phyloP scores from a whole-genome alignment of 2,113 vertebrate species.

The Tapirus terrestris region DNA sequence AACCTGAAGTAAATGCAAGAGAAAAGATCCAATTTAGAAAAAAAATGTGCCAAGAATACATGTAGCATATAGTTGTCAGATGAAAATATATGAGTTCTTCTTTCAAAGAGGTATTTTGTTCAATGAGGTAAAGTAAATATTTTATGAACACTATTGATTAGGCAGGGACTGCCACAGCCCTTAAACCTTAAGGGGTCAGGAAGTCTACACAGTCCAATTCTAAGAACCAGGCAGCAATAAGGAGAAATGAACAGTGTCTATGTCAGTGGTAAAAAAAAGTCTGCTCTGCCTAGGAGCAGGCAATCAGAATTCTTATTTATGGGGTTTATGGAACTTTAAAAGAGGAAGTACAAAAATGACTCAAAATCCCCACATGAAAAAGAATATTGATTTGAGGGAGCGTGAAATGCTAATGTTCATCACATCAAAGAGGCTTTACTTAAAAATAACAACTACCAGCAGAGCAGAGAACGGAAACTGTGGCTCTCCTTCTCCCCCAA shows the following conservation, averaged over 20 bases:
- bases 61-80: not conserved
- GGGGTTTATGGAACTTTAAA: conserved; percentile 69
- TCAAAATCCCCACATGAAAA: conserved; percentile 78
- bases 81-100: not conserved
- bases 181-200: not conserved
- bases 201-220: not conserved
- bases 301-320: conserved; percentile 62
- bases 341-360: conserved; percentile 69
- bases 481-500: not conserved
- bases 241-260: not conserved
- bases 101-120: not conserved
- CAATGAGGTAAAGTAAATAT: not conserved
- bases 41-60: not conserved
- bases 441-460: conserved; percentile 39
- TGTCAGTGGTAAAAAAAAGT: not conserved
- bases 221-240: not conserved
- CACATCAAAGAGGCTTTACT: conserved; percentile 58
- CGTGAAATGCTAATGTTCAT: conserved; percentile 7
- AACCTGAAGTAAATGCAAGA: not conserved
- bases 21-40: not conserved
- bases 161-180: not conserved
- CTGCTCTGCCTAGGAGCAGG: not conserved
- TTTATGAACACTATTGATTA: not conserved
- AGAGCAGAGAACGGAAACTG: conserved; percentile 40
- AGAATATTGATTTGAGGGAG: conserved; percentile 64